Evolutionary conservation across 2,888 invertebrate species (phyloP).

Genomic region (Aleiodes leptofemur): DNA sequence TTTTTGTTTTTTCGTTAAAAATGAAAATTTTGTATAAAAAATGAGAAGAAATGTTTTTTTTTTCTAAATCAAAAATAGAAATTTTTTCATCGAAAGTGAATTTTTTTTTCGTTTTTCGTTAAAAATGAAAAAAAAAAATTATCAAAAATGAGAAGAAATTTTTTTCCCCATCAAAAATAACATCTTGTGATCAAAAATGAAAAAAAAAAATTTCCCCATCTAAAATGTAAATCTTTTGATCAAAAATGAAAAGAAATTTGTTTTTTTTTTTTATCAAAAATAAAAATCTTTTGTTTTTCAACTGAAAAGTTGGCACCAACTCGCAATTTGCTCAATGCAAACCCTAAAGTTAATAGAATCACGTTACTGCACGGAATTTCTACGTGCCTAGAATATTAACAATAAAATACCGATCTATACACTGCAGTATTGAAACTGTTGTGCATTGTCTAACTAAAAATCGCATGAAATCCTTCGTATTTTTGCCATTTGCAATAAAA

Average conservation of each 20-base stretch:
- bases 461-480: background rate
- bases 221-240: too few relatives aligned
- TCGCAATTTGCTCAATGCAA: background rate
- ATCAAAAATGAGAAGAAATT: too few relatives aligned
- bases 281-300: background rate
- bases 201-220: too few relatives aligned
- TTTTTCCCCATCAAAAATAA: too few relatives aligned
- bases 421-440: constrained; percentile 1
- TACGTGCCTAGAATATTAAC: constrained; percentile 44
- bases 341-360: constrained; percentile 49
- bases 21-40: too few relatives aligned
- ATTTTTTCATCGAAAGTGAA: background rate
- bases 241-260: background rate
- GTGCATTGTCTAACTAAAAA: constrained; percentile 3
- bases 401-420: constrained; percentile 30
- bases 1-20: too few relatives aligned
- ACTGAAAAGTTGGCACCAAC: constrained; percentile 13
- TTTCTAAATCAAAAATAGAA: too few relatives aligned
- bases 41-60: background rate
- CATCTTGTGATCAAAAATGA: too few relatives aligned
- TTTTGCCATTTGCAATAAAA: background rate
- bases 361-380: constrained; percentile 63
- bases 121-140: background rate
- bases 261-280: background rate
- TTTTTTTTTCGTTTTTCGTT: too few relatives aligned